Evolutionary conservation across 2,113 vertebrate genomes (phyloP), one percentile per base, ranked within the genome.

Genomic region (Atractosteus spatula): DNA sequence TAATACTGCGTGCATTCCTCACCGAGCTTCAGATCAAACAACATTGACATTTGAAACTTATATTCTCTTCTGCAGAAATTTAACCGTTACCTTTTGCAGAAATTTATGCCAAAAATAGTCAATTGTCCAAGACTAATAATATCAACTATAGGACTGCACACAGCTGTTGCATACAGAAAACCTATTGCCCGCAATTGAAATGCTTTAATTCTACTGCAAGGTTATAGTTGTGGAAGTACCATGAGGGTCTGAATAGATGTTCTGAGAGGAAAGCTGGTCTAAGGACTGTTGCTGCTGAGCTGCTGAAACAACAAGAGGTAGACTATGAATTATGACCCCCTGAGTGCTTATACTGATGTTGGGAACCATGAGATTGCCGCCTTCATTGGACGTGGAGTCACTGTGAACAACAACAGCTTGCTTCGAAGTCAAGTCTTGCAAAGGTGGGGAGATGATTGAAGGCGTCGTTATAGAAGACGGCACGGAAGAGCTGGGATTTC

Each of bases 371-470:
- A 92, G 43, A 12, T 75, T 56, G 1, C 73, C 16, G 0, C 76
- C 85, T 51, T 79, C 79, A 2, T 76, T 70, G 1, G 72, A 3
- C 41, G 78, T 63, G 62, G 67, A 71, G 64, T 76, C 80, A 51
- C 71, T 73, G 0, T 66, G 72, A 16, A 61, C 65, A 55, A 66
- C 61, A 0, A 3, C 0, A 13, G 76, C 80, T 59, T 90, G 87
- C 82, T 94, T 94, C 3, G 90, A 80, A 13, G 14, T 64, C 3
- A 83, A n/a, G 0, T 89, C 92, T 0, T 86, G 90, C 0, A 92
- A 82, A 0, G 88, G 79, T 0, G 84, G 81, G 0, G 88, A 85
- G 8, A 89, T 74, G 6, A 66, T 55, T 77, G 89, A 0, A 73
- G 83, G 44, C 0, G 89, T 78, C 0, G 84, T 69, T 5, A 83